Percentiles rank a stretch among this genome's conserved stretches.
phyloP scores from a whole-genome alignment of 1,140 invertebrate species.

The Tenebrio molitor region DNA sequence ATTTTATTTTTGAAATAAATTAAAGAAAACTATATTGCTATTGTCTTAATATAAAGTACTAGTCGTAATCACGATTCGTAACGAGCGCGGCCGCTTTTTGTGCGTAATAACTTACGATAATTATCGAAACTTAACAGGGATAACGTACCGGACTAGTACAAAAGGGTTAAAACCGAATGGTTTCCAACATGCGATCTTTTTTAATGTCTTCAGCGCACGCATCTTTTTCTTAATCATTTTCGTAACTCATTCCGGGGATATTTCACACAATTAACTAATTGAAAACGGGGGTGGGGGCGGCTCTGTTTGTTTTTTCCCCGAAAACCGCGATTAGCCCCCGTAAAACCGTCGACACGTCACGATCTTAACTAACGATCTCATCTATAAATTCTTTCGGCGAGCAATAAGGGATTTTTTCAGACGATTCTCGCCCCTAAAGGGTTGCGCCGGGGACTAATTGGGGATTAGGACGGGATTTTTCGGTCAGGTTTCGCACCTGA shows the following conservation, averaged over 20 bases:
- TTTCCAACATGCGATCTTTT: conserved; percentile 54
- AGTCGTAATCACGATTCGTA: not conserved
- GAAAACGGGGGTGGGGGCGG: not conserved
- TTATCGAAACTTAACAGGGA: conserved; percentile 2
- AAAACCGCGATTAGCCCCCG: not conserved
- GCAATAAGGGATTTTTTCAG: not conserved
- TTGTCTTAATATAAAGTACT: conserved; percentile 49
- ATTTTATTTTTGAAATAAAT: conserved; percentile 49
- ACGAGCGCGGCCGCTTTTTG: not conserved
- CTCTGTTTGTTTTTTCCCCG: not conserved
- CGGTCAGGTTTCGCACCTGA: conserved; percentile 29
- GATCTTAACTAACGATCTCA: not conserved
- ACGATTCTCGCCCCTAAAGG: not conserved
- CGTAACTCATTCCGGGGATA: conserved; percentile 16
- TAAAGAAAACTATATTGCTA: conserved; percentile 50
- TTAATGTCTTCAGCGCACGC: conserved; percentile 53
- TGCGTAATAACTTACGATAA: not conserved
- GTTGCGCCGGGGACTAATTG: conserved; percentile 9
- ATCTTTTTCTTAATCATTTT: conserved; percentile 54
- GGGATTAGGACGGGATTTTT: conserved; percentile 41
- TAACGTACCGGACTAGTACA: conserved; percentile 9
- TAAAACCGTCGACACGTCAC: not conserved
- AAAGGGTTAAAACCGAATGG: conserved; percentile 52
- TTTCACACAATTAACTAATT: conserved; percentile 35
- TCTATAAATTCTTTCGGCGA: conserved; percentile 7